These are phyloP conservation scores for Drosophila orena DNA, from an alignment of 1,140 invertebrate species.

Conservation along the genomic window DNA sequence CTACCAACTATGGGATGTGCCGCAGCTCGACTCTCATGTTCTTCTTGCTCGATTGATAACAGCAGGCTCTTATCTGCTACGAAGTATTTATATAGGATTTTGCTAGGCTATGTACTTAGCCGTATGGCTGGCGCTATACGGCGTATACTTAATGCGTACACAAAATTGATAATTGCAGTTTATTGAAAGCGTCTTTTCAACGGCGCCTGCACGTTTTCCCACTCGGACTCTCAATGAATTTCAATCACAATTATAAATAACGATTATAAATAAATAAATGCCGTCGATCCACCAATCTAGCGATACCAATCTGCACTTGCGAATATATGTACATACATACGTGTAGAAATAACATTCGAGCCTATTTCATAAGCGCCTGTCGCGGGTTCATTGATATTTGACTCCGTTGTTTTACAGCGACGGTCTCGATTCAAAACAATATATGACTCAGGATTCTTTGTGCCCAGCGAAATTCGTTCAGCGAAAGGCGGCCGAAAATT, in stretches of 20 bases:
- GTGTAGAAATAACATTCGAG: slow-evolving; percentile 57
- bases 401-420: slow-evolving; percentile 32
- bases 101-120: slow-evolving; percentile 24
- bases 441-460: slow-evolving; percentile 35
- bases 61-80: slow-evolving; percentile 53
- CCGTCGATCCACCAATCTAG: slow-evolving; percentile 14
- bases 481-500: slow-evolving; percentile 3
- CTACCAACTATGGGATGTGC: background rate
- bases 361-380: slow-evolving; percentile 74
- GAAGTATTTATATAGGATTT: slow-evolving; percentile 7
- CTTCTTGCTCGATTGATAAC: slow-evolving; percentile 61
- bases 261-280: slow-evolving; percentile 36
- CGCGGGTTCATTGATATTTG: slow-evolving; percentile 78
- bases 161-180: slow-evolving; percentile 71
- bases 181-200: slow-evolving; percentile 49
- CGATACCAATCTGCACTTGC: slow-evolving; percentile 11
- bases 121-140: slow-evolving; percentile 9
- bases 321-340: too few relatives aligned
- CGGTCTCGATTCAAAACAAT: slow-evolving; percentile 37
- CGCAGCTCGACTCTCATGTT: slow-evolving; percentile 2
- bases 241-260: slow-evolving; percentile 47
- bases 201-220: slow-evolving; percentile 46
- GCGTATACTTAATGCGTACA: slow-evolving; percentile 68
- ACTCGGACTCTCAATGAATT: slow-evolving; percentile 73
- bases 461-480: slow-evolving; percentile 26